These are phyloP conservation scores for Willisornis vidua DNA, from an alignment of 2,113 vertebrate species.

Conservation along the genomic window DNA sequence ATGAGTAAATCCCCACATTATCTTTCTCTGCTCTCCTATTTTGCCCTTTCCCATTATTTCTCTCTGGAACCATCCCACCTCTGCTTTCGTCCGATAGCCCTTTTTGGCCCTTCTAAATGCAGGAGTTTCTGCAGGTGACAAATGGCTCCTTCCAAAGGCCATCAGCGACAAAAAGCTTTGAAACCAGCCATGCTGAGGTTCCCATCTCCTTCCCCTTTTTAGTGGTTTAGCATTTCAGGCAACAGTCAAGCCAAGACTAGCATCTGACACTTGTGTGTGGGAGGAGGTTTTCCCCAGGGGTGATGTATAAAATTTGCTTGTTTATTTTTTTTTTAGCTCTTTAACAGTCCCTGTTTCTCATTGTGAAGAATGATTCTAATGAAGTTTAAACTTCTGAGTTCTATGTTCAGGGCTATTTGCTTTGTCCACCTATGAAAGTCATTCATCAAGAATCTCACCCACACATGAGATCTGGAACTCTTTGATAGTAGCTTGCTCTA, in stretches of 20 bases:
- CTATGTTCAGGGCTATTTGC: not conserved
- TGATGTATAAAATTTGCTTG: not conserved
- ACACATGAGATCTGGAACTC: not conserved
- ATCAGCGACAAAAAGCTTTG: not conserved
- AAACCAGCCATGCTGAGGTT: not conserved
- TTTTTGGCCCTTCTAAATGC: not conserved
- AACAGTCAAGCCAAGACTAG: constrained; percentile 9
- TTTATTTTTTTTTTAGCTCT: not conserved
- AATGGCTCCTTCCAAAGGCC: not conserved
- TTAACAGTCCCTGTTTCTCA: not conserved
- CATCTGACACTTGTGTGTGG: not conserved
- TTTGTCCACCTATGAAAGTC: not conserved
- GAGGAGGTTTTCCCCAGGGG: not conserved
- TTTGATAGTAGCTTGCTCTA: not conserved
- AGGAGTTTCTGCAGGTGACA: not conserved
- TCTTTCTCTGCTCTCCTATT: not conserved
- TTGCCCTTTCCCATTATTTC: not conserved
- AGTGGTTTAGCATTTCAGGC: not conserved
- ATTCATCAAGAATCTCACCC: not conserved
- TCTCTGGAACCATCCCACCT: not conserved
- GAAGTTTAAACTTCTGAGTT: not conserved
- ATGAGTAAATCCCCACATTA: constrained; percentile 18
- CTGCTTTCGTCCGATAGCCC: not conserved
- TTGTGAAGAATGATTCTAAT: not conserved
- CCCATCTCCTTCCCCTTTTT: not conserved